These are phyloP conservation scores for Cathartes aura DNA, from an alignment of 2,113 vertebrate species.

Conservation along the genomic window DNA sequence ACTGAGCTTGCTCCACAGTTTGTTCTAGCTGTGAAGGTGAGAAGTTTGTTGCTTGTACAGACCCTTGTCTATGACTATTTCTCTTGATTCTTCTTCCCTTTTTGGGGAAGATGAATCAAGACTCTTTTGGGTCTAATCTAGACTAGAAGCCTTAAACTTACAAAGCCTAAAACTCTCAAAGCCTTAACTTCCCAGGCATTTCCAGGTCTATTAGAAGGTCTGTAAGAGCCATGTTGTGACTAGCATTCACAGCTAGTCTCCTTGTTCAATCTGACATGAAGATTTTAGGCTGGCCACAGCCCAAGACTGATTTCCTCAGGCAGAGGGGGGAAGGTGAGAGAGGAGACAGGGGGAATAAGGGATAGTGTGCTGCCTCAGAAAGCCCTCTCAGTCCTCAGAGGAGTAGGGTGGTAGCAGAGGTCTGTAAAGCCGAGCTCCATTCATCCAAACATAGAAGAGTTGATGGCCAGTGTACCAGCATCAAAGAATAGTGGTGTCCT, in stretches of 20 bases:
- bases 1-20: neutral
- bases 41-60: neutral
- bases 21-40: neutral
- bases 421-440: neutral
- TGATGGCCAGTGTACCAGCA: neutral
- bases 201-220: neutral
- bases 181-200: neutral
- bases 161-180: neutral
- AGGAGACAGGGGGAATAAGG: neutral
- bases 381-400: neutral
- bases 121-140: neutral
- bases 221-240: neutral
- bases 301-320: neutral
- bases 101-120: neutral
- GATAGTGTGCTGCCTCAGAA: neutral
- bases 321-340: neutral
- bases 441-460: neutral
- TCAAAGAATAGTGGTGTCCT: neutral
- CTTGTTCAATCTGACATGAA: neutral
- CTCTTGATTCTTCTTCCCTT: neutral
- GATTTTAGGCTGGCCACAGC: neutral
- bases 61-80: neutral
- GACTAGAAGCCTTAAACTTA: neutral
- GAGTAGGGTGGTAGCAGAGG: neutral
- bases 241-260: neutral